These are phyloP conservation scores for Lordiphosa collinella DNA, from an alignment of 1,140 invertebrate genomes.

Conservation along the genomic window DNA sequence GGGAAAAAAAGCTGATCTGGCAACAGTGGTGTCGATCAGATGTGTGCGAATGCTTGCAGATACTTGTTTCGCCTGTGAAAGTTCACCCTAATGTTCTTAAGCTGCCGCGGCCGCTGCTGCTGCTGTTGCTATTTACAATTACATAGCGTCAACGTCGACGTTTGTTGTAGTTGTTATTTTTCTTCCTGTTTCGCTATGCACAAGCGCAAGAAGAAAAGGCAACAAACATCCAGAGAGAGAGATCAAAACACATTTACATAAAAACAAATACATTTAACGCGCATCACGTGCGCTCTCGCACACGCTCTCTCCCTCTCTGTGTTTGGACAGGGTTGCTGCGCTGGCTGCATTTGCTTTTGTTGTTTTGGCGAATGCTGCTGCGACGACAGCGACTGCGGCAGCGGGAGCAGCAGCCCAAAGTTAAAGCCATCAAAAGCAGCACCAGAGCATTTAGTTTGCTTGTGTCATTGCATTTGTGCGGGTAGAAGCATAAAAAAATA, in stretches of 20 bases:
- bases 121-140: conserved; percentile 40
- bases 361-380: conserved; percentile 49
- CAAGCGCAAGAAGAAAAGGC: conserved; percentile 31
- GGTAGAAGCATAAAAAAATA: conserved; percentile 42
- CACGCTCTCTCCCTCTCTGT: conserved; percentile 6
- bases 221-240: conserved; percentile 23
- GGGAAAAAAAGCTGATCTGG: too few species aligned
- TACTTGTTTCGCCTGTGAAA: neutral
- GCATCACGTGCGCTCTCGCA: conserved; percentile 61
- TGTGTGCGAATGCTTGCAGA: neutral
- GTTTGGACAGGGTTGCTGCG: conserved; percentile 9
- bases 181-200: conserved; percentile 42
- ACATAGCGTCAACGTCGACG: conserved; percentile 25
- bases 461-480: conserved; percentile 71
- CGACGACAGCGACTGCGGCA: conserved; percentile 27
- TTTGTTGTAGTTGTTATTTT: conserved; percentile 29
- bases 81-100: conserved; percentile 44
- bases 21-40: too few species aligned
- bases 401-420: conserved; percentile 45
- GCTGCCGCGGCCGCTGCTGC: too few species aligned
- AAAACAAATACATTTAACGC: conserved; percentile 23
- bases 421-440: conserved; percentile 52
- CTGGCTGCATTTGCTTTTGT: conserved; percentile 45
- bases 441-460: conserved; percentile 66
- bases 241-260: conserved; percentile 12